Base-by-base conservation (phyloP, 1,140 invertebrate genomes). In the Tribolium castaneum region DNA sequence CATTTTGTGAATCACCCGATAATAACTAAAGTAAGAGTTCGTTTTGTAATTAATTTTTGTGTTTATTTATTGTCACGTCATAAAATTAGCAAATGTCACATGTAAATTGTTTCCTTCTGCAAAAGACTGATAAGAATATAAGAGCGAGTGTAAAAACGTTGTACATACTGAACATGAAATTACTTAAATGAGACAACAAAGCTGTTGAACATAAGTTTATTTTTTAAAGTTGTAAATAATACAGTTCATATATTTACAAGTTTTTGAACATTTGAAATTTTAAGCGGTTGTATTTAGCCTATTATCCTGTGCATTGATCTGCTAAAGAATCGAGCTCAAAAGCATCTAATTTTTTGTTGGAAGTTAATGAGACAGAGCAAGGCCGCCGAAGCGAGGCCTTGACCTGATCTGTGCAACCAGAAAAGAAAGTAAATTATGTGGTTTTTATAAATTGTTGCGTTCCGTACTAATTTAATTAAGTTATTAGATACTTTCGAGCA, bases 1-100 rank as follows among this genome's bases (percentile, higher is more conserved):
- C 91, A 19, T 84, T 94, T 16, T 92, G 90, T 86, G 86, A 89
- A 81, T 85, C 86, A 35, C 89, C 90, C 35, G 89, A 90, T 79
- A 89, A 90, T 82, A 90, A 90, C 80, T 89, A 82, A 87, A 62
- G 34, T 22, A 62, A 5, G 10, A 30, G n/a, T 73, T 54, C 39
- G 50, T 71, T 71, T 62, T 62, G 16, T 34, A 14, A 35, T n/a
- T n/a, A n/a, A 35, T 34, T 66, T 19, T 70, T 39, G 50, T 25
- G 50, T 72, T 25, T 51, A 72, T 25, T 72, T 70, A 70, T 45
- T 70, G 14, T 72, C 19, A 72, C 25, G 22, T 72, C 14, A 25
- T 22, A 16, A 72, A 51, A 50, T 25, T 72, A 14, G 3, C 45
- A 50, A 71, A 50, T 51, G 45, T 66, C 59, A 73, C 13, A 52